Evolutionary conservation across 2,113 vertebrate species (phyloP).

Genomic region (Lepidiolamprologus cunningtoni): DNA sequence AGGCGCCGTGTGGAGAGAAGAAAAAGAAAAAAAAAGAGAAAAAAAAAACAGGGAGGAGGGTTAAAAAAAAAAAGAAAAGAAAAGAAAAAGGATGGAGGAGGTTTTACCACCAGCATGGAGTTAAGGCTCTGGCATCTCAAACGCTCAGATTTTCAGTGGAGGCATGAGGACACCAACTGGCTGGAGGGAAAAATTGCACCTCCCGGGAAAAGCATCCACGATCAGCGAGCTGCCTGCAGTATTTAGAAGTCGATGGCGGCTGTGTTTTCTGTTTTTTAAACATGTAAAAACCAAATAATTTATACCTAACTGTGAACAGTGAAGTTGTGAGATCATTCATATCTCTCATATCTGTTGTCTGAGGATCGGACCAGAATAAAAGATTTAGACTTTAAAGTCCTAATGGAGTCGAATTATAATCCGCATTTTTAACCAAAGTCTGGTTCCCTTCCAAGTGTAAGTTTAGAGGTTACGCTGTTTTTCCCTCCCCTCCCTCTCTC

Average conservation of each 20-base stretch:
- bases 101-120: slow-evolving; percentile 20
- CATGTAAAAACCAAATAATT: not conserved
- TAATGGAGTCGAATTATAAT: not conserved
- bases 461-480: not conserved
- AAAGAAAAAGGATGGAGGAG: not conserved
- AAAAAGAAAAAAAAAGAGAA: not conserved
- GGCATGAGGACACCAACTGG: slow-evolving; percentile 86
- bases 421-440: not conserved
- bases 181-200: slow-evolving; percentile 18
- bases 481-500: not conserved
- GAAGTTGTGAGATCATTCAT: not conserved
- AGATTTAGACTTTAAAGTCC: not conserved
- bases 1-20: slow-evolving; percentile 16
- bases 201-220: not conserved
- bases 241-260: not conserved
- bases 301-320: not conserved
- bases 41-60: not conserved
- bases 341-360: not conserved
- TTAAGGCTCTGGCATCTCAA: not conserved
- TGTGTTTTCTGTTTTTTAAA: not conserved
- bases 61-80: not conserved
- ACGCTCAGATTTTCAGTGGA: slow-evolving; percentile 39
- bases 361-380: not conserved
- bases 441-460: not conserved
- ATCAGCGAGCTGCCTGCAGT: not conserved